Conservation (phyloP, 2,888 invertebrate genomes). For the Octonoba sinensis region DNA sequence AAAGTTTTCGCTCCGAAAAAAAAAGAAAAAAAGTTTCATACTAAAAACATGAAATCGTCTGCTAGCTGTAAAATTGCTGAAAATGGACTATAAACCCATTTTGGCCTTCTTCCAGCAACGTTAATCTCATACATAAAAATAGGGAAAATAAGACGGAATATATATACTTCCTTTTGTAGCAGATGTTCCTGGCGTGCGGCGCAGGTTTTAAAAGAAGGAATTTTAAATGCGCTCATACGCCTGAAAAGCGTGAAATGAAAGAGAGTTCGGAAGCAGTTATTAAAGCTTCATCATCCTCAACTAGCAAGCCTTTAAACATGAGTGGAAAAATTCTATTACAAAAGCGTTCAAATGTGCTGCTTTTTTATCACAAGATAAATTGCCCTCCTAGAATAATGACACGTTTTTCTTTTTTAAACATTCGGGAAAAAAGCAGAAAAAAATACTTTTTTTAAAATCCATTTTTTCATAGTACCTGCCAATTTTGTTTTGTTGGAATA, state of each 20-base stretch:
- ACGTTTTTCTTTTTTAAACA: no score
- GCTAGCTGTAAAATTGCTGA: conserved; percentile 16
- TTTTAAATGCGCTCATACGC: conserved; percentile 9
- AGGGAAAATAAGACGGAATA: not conserved
- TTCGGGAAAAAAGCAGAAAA: no score
- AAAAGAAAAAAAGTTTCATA: no score
- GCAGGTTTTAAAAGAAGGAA: conserved; percentile 3
- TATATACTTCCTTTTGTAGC: not conserved
- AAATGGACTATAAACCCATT: conserved; percentile 18
- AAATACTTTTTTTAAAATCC: no score
- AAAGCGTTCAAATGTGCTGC: conserved; percentile 1
- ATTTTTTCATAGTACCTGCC: no score
- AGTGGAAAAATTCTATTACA: conserved; percentile 4
- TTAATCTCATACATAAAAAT: conserved; percentile 8
- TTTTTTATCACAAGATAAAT: conserved; percentile 3
- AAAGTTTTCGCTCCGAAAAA: no score
- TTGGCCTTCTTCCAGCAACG: conserved; percentile 3
- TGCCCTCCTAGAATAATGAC: not conserved
- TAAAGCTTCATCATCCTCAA: conserved; percentile 9
- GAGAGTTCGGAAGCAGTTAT: conserved; percentile 3
- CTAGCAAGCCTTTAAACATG: conserved; percentile 3
- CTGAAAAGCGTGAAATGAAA: not conserved
- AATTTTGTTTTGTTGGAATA: no score
- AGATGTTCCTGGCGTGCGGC: conserved; percentile 7
- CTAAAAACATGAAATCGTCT: not conserved